A percentile compares a stretch with the other conserved stretches of the same genome.
Evolutionary conservation across 2,888 invertebrate genomes (phyloP).

Genomic region (Synergus itoensis): DNA sequence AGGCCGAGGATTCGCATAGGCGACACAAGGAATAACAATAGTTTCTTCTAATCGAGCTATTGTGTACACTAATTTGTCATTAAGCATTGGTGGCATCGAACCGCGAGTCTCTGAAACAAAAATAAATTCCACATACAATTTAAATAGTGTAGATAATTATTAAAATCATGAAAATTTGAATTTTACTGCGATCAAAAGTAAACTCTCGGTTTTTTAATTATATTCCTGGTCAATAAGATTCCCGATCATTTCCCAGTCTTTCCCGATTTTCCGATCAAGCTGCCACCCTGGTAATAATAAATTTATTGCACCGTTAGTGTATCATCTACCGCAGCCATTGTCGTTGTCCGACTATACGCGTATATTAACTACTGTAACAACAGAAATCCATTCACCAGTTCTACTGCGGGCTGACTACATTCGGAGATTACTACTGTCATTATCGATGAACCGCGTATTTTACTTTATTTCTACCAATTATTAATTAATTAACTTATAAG

Average conservation of each 20-base stretch:
- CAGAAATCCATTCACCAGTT: neutral
- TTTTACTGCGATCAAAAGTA: too few species aligned
- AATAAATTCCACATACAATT: neutral
- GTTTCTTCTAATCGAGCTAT: slow-evolving; percentile 79
- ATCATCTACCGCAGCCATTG: neutral
- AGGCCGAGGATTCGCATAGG: slow-evolving; percentile 82
- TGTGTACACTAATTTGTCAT: slow-evolving; percentile 79
- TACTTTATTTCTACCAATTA: too few species aligned
- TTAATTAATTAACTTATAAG: too few species aligned
- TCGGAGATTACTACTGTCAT: neutral
- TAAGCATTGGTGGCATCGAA: slow-evolving; percentile 81
- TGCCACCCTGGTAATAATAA: neutral
- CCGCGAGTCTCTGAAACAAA: slow-evolving; percentile 79
- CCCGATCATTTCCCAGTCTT: too few species aligned
- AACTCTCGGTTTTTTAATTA: too few species aligned
- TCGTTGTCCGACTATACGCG: slow-evolving; percentile 3
- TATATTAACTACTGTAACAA: neutral
- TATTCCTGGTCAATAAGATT: neutral
- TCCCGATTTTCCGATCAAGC: too few species aligned
- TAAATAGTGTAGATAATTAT: too few species aligned
- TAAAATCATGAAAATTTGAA: too few species aligned
- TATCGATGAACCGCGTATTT: neutral
- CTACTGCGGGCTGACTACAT: neutral
- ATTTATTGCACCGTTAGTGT: neutral
- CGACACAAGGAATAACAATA: slow-evolving; percentile 82